A percentile compares a stretch with the other conserved stretches of the same genome.
These are phyloP conservation scores for Petrolisthes manimaculis DNA, from an alignment of 2,888 invertebrate species.

Conservation along the genomic window DNA sequence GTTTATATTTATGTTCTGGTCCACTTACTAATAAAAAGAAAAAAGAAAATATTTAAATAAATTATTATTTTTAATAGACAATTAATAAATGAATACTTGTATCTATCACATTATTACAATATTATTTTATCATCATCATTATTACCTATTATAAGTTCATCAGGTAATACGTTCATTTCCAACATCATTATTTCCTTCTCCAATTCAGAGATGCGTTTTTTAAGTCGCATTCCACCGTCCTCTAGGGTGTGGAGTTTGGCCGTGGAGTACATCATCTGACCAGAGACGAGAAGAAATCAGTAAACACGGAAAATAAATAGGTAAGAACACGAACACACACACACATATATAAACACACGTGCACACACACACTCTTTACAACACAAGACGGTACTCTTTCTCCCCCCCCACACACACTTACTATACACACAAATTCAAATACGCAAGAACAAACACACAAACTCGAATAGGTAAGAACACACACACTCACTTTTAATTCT, in stretches of 20 bases:
- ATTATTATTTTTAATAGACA: neutral
- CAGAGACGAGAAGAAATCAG: too few species aligned
- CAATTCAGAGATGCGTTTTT: slow-evolving; percentile 58
- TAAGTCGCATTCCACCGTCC: slow-evolving; percentile 66
- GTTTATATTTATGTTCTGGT: slow-evolving; percentile 20
- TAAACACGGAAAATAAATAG: too few species aligned
- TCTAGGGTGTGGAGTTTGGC: slow-evolving; percentile 61
- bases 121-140: neutral
- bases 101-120: too few species aligned
- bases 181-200: slow-evolving; percentile 64
- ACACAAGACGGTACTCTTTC: too few species aligned
- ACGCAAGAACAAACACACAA: too few species aligned
- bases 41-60: neutral
- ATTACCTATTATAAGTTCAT: slow-evolving; percentile 32
- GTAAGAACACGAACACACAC: too few species aligned
- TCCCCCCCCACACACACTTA: too few species aligned
- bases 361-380: too few species aligned
- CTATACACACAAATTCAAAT: too few species aligned
- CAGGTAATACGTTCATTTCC: slow-evolving; percentile 33
- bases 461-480: neutral
- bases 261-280: slow-evolving; percentile 34
- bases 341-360: too few species aligned
- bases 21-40: slow-evolving; percentile 14
- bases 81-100: neutral
- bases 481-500: neutral